Conservation (phyloP, 2,113 vertebrate species). For the Cynocephalus volans region DNA sequence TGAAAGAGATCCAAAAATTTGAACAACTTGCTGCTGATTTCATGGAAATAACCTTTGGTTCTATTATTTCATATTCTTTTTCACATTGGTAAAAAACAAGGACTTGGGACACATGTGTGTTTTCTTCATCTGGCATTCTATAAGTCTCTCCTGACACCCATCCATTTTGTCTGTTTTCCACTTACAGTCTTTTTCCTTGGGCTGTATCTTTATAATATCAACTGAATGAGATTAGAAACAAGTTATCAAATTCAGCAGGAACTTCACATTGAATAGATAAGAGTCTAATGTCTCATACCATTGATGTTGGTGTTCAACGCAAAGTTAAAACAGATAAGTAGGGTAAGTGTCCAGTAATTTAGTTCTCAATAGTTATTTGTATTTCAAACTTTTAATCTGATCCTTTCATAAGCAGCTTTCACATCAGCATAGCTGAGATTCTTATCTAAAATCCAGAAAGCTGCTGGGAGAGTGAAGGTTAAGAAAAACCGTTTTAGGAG, state of each 20-base stretch:
- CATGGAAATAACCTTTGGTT: neutral
- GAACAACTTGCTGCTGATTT: neutral
- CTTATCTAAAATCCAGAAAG: constrained; percentile 61
- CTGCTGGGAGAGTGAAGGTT: neutral
- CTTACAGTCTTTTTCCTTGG: neutral
- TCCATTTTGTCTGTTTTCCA: neutral
- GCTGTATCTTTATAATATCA: neutral
- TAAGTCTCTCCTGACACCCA: neutral
- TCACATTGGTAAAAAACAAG: neutral
- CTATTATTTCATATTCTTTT: neutral
- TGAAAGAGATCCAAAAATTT: neutral
- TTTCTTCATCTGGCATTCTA: neutral
- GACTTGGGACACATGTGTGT: neutral
- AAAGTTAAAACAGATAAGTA: neutral
- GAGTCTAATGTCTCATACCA: neutral
- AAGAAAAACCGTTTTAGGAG: constrained; percentile 15
- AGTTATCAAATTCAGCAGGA: neutral
- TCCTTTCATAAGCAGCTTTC: constrained; percentile 56
- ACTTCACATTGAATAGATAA: neutral
- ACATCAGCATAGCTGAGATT: constrained; percentile 51
- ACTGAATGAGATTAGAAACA: constrained; percentile 19
- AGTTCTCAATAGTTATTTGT: constrained; percentile 63
- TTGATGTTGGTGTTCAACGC: neutral
- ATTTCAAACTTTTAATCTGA: constrained; percentile 50
- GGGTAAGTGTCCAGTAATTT: neutral